Conservation (phyloP, 37 sponge, comb jelly and placozoan species). For the Aphrocallistes beatrix region DNA sequence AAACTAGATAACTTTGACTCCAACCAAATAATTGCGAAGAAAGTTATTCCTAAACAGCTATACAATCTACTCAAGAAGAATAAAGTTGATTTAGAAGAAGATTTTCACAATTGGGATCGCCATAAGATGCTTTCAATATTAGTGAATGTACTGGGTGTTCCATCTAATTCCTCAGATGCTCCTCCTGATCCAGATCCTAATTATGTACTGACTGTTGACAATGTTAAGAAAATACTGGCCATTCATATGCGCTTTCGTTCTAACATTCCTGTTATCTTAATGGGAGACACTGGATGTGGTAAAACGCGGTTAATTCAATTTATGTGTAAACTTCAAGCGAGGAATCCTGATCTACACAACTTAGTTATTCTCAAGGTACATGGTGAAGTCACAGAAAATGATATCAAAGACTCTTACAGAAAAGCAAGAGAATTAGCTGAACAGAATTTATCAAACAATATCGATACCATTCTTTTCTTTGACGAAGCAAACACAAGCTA, state of each 20-base stretch:
- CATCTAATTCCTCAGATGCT: too few relatives aligned
- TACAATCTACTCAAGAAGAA: not conserved
- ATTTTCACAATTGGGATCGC: not conserved
- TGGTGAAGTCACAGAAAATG: conserved; percentile 58
- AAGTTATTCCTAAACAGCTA: conserved; percentile 26
- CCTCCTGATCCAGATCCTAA: not conserved
- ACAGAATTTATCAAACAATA: conserved; percentile 20
- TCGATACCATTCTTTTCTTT: conserved; percentile 88
- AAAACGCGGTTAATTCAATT: conserved; percentile 77
- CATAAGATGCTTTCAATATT: not conserved
- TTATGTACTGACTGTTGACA: conserved; percentile 29
- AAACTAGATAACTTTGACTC: not conserved
- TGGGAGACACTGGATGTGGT: conserved; percentile 99
- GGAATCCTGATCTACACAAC: not conserved
- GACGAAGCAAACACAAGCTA: conserved; percentile 98
- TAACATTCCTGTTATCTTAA: conserved; percentile 85
- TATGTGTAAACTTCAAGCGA: conserved; percentile 68
- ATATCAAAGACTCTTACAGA: conserved; percentile 29
- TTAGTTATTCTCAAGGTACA: conserved; percentile 41
- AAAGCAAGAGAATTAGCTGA: conserved; percentile 39
- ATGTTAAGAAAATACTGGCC: conserved; percentile 21
- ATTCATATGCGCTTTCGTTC: conserved; percentile 45
- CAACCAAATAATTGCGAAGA: conserved; percentile 17
- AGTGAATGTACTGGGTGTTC: not conserved
- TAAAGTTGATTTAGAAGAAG: not conserved